Base-by-base conservation (phyloP, 2,797 vertebrate genomes). In the Poecilia gillii region DNA sequence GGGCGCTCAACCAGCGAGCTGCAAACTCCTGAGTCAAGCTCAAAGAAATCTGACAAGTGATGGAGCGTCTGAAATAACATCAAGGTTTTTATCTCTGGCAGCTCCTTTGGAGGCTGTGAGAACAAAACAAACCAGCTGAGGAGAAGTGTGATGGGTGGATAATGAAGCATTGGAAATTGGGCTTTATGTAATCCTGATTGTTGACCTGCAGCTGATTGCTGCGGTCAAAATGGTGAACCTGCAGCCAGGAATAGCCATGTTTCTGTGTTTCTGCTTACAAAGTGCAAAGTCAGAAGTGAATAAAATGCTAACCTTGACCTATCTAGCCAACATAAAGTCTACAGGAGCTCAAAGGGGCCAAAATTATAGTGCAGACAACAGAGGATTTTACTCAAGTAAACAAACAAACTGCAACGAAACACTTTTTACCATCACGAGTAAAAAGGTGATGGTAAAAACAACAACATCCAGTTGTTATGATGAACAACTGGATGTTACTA, bases 231-330 rank as follows among this genome's bases (percentile, higher is more conserved):
- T 2, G 16, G 6, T 6, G 33, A 79, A 73, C 74, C 79, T 84
- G 78, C 79, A 64, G 75, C 59, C 83, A 83, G 36, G 75, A 68
- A 39, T 31, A 39, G 16, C 39, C 81, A 64, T 39, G 20, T 46
- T 49, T 57, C 62, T 76, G 74, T 47, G 46, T 55, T 36, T 33
- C 23, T 59, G 25, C 57, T 31, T 31, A 16, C 57, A 59, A 28
- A 59, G 28, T 6, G 28, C 5, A 31, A 59, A 31, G 28, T 59
- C 25, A 31, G 57, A 59, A 28, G 57, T 6, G 78, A 81, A 81
- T 64, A 79, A 53, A 55, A 78, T 73, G 53, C 74, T 87, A 81
- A 84, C 86, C 87, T 91, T 87, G 87, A 72, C 84, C 79, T 78
- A 83, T 86, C 78, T 85, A 73, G 71, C 73, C 72, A 45, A 80